Evolutionary conservation across 2,797 vertebrate genomes (phyloP).

Genomic region (Uromys caudimaculatus): DNA sequence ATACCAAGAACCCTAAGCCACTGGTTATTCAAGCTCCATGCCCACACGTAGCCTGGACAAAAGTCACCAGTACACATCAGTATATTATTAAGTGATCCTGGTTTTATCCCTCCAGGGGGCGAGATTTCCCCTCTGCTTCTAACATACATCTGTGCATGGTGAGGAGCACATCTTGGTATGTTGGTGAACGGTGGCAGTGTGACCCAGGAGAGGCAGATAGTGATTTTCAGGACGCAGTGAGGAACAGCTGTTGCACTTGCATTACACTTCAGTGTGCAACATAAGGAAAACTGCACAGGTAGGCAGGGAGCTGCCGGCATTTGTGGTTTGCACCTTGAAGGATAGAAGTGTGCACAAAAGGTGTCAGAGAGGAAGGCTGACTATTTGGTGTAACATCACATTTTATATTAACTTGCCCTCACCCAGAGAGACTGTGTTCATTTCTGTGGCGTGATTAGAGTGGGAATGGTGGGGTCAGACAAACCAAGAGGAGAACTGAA

Average conservation of each 20-base stretch:
- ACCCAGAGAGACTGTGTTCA: background rate
- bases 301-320: background rate
- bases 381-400: background rate
- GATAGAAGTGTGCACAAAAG: background rate
- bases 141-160: background rate
- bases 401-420: background rate
- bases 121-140: background rate
- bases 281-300: background rate
- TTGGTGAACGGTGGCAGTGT: background rate
- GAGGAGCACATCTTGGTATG: background rate
- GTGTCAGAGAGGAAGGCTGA: background rate
- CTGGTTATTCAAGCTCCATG: background rate
- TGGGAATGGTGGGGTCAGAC: background rate
- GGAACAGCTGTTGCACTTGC: background rate
- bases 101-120: slow-evolving; percentile 1
- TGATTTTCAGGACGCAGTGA: background rate
- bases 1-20: background rate
- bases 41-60: background rate
- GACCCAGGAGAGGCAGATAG: background rate
- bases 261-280: background rate
- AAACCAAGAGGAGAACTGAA: slow-evolving; percentile 4
- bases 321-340: background rate
- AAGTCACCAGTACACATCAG: background rate
- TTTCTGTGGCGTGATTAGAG: background rate
- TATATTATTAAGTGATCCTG: background rate